Percentiles rank a stretch among this genome's conserved stretches.
phyloP scores from a whole-genome alignment of 2,797 vertebrate genomes.

The Sandelia bainsii region DNA sequence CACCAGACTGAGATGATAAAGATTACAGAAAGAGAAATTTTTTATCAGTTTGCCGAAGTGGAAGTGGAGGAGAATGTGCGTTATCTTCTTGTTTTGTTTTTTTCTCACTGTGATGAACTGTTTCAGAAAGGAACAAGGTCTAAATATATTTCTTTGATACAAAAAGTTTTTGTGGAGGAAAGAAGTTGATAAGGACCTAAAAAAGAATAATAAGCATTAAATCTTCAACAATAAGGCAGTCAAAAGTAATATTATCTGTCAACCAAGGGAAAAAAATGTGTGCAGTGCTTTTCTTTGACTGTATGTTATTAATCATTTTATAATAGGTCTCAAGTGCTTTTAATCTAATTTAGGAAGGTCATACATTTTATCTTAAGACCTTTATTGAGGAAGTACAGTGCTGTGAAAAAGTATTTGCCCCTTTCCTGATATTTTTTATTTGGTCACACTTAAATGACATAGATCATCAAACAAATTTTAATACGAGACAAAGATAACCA shows the following conservation, averaged over 20 bases:
- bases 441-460: too few species aligned
- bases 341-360: neutral
- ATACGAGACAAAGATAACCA: too few species aligned
- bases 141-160: conserved; percentile 26
- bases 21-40: conserved; percentile 49
- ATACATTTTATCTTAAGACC: neutral
- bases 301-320: conserved; percentile 11
- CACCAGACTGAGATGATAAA: conserved; percentile 52
- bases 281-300: neutral
- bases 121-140: conserved; percentile 44
- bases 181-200: conserved; percentile 19
- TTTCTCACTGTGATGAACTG: conserved; percentile 45
- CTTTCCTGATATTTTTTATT: too few species aligned
- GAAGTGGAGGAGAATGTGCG: conserved; percentile 19
- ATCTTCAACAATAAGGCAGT: neutral
- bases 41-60: conserved; percentile 44
- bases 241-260: neutral
- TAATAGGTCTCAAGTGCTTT: neutral
- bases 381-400: neutral
- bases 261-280: neutral
- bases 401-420: too few species aligned
- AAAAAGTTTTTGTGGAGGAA: conserved; percentile 29
- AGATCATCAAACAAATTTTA: too few species aligned
- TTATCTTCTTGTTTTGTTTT: conserved; percentile 51
- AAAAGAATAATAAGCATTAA: neutral